A percentile compares a stretch with the other conserved stretches of the same genome.
phyloP scores from a whole-genome alignment of 2,888 invertebrate species.

The Petrolisthes manimaculis region DNA sequence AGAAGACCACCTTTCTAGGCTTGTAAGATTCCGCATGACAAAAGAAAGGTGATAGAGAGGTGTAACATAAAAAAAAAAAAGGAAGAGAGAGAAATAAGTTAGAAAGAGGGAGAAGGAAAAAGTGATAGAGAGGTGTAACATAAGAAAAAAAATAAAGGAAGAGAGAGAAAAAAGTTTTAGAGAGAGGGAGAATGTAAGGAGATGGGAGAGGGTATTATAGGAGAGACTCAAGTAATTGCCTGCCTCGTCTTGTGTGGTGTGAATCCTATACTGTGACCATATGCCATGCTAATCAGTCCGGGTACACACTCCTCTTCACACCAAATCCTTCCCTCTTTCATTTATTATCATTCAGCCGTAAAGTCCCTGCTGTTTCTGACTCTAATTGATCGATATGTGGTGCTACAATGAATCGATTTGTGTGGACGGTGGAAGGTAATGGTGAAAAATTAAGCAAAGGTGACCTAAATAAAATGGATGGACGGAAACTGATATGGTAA shows the following conservation, averaged over 20 bases:
- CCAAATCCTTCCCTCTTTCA: neutral
- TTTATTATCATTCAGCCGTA: neutral
- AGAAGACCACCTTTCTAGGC: constrained; percentile 13
- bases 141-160: neutral
- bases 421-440: neutral
- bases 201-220: neutral
- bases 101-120: neutral
- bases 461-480: neutral
- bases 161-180: neutral
- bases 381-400: too few relatives aligned
- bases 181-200: neutral
- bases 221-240: too few relatives aligned
- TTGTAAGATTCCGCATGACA: constrained; percentile 26
- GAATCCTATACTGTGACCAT: too few relatives aligned
- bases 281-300: too few relatives aligned
- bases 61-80: neutral
- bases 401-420: too few relatives aligned
- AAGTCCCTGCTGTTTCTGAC: too few relatives aligned
- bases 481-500: neutral
- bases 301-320: neutral
- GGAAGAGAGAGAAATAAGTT: neutral
- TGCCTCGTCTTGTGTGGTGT: too few relatives aligned
- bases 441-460: neutral
- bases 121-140: neutral
- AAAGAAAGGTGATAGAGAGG: constrained; percentile 26